A percentile compares a stretch with the other conserved stretches of the same genome.
phyloP scores from a whole-genome alignment of 2,888 invertebrate species.

The Drosophila phalerata region DNA sequence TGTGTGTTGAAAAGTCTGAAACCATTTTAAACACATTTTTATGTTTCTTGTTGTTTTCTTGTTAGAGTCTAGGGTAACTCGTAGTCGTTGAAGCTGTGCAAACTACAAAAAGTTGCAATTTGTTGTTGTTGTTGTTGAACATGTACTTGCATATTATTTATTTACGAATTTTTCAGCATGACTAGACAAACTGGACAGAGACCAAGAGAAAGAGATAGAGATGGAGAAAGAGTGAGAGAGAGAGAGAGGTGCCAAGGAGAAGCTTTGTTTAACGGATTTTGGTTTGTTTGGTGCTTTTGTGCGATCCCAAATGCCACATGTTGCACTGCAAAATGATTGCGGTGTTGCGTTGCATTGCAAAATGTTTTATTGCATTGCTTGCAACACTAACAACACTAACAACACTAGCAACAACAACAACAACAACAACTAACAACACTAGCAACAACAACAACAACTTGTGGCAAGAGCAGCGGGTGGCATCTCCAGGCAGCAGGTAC shows the following conservation, averaged over 20 bases:
- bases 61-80: not conserved
- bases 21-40: too few relatives aligned
- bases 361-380: slow-evolving; percentile 70
- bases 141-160: slow-evolving; percentile 52
- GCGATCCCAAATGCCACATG: slow-evolving; percentile 47
- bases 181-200: slow-evolving; percentile 37
- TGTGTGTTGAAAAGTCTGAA: too few relatives aligned
- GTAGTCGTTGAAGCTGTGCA: not conserved
- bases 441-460: slow-evolving; percentile 23
- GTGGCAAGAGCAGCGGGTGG: slow-evolving; percentile 29
- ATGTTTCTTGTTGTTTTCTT: too few relatives aligned
- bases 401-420: too few relatives aligned
- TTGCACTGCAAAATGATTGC: slow-evolving; percentile 64
- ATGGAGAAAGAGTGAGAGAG: not conserved
- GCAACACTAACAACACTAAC: slow-evolving; percentile 29
- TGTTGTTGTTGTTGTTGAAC: slow-evolving; percentile 18
- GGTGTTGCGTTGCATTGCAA: slow-evolving; percentile 58
- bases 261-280: slow-evolving; percentile 38
- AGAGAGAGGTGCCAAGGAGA: not conserved
- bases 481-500: slow-evolving; percentile 1
- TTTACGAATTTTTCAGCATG: slow-evolving; percentile 51
- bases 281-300: slow-evolving; percentile 34
- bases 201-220: not conserved
- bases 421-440: too few relatives aligned
- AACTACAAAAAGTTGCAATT: not conserved